These are phyloP conservation scores for Epinotia bilunana DNA, from an alignment of 2,888 invertebrate genomes.

Conservation along the genomic window DNA sequence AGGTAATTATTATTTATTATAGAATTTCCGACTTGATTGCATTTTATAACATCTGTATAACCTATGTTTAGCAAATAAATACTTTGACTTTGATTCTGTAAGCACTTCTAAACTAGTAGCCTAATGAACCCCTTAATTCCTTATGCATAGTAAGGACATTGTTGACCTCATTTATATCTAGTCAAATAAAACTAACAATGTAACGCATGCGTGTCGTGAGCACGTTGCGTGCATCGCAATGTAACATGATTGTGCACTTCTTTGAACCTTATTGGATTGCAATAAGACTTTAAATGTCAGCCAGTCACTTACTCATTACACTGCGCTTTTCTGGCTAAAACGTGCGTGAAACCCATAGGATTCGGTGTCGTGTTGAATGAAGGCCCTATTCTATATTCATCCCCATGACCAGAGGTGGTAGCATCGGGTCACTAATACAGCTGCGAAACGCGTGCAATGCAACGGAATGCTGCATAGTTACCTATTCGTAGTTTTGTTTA, in stretches of 20 bases:
- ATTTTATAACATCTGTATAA: too few species aligned
- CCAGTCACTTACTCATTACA: neutral
- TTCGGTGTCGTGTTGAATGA: neutral
- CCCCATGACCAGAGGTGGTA: neutral
- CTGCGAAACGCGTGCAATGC: neutral
- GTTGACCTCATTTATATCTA: neutral
- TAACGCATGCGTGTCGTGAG: neutral
- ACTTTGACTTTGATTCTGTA: too few species aligned
- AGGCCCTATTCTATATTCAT: conserved; percentile 7
- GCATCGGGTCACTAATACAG: conserved; percentile 11
- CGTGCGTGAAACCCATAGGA: neutral
- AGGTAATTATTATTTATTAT: too few species aligned
- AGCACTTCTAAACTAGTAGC: neutral
- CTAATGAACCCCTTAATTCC: neutral
- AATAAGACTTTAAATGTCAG: neutral
- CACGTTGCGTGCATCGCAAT: neutral
- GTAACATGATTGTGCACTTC: neutral
- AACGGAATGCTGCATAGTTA: conserved; percentile 1
- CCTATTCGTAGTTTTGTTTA: neutral
- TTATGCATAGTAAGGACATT: neutral
- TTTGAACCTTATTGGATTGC: neutral
- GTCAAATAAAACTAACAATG: conserved; percentile 1
- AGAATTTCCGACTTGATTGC: too few species aligned
- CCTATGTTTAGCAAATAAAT: too few species aligned
- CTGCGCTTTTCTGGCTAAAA: neutral